Conservation (phyloP, 64 coral and sea anemone genomes). For the Porites lutea region DNA sequence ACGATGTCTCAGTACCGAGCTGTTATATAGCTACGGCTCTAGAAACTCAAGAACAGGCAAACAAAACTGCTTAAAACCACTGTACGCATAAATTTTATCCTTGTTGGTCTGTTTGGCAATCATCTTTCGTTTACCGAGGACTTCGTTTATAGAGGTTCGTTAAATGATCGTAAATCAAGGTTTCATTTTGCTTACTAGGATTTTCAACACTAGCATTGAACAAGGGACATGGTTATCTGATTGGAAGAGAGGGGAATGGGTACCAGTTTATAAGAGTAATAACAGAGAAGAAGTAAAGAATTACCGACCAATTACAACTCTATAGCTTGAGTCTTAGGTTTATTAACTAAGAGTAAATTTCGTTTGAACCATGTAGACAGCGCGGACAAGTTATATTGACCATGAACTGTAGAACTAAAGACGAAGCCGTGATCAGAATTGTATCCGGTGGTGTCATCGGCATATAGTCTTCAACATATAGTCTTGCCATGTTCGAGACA, state of each 20-base stretch:
- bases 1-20: too few species aligned
- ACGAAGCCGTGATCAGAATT: background rate
- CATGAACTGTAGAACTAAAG: background rate
- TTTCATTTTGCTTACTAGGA: background rate
- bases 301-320: background rate
- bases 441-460: background rate
- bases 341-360: background rate
- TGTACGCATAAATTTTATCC: too few species aligned
- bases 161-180: too few species aligned
- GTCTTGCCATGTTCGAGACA: background rate
- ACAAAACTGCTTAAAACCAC: too few species aligned
- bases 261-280: conserved; percentile 11
- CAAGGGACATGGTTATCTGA: too few species aligned
- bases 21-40: too few species aligned
- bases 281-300: background rate
- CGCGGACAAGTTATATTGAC: background rate
- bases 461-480: background rate
- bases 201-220: background rate
- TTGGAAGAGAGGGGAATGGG: background rate
- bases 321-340: background rate
- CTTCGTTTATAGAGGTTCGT: too few species aligned
- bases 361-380: background rate
- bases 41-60: too few species aligned
- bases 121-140: too few species aligned
- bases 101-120: too few species aligned